phyloP scores from a whole-genome alignment of 2,113 vertebrate genomes.

The Hippocampus barbouri region DNA sequence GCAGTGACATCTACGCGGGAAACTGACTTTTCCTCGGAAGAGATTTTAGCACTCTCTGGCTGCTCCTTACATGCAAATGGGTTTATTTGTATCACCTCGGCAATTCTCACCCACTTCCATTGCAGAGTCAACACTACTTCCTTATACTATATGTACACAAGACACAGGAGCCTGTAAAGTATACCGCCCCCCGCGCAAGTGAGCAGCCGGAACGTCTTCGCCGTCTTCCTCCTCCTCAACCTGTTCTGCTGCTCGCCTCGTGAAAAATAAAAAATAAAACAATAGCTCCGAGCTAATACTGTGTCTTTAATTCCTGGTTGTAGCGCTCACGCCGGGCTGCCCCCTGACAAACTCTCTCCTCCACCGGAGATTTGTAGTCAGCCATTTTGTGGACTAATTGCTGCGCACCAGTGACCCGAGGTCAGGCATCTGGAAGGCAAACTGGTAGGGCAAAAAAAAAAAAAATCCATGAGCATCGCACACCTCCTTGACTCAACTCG shows the following conservation, averaged over 20 bases:
- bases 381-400: slow-evolving; percentile 74
- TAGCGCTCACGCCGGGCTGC: slow-evolving; percentile 52
- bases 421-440: slow-evolving; percentile 46
- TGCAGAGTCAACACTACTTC: slow-evolving; percentile 8
- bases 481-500: slow-evolving; percentile 34
- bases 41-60: background rate
- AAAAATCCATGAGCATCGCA: slow-evolving; percentile 30
- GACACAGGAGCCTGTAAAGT: slow-evolving; percentile 4
- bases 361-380: slow-evolving; percentile 64
- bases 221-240: slow-evolving; percentile 9
- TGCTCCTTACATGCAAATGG: slow-evolving; percentile 7
- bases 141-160: slow-evolving; percentile 1
- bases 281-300: slow-evolving; percentile 59
- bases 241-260: slow-evolving; percentile 29
- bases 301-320: slow-evolving; percentile 66
- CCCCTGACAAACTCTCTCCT: slow-evolving; percentile 53
- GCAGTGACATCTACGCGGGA: background rate
- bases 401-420: slow-evolving; percentile 42
- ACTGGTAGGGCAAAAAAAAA: slow-evolving; percentile 18
- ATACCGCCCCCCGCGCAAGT: slow-evolving; percentile 22
- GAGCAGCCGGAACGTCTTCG: slow-evolving; percentile 22
- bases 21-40: background rate
- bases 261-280: slow-evolving; percentile 38
- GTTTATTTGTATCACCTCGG: slow-evolving; percentile 4
- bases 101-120: background rate